phyloP scores from a whole-genome alignment of 2,888 invertebrate genomes.

The Brassicogethes aeneus region DNA sequence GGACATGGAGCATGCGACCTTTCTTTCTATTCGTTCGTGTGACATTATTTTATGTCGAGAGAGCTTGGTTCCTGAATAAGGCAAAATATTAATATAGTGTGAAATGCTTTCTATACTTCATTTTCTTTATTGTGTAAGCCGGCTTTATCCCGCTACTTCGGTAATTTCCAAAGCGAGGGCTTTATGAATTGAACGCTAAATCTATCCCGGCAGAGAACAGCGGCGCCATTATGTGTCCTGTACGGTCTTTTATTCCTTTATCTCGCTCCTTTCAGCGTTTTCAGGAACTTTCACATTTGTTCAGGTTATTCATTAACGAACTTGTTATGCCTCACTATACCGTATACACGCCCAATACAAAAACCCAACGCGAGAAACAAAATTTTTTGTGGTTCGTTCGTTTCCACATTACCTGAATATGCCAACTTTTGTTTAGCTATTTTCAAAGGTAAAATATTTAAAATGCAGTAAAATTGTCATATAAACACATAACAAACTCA shows the following conservation, averaged over 20 bases:
- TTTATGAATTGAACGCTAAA: slow-evolving; percentile 31
- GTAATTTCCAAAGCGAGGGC: slow-evolving; percentile 31
- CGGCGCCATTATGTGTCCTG: slow-evolving; percentile 34
- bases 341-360: too few relatives aligned
- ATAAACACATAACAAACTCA: too few relatives aligned
- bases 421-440: too few relatives aligned
- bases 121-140: slow-evolving; percentile 18
- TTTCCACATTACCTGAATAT: too few relatives aligned
- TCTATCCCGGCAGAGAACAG: slow-evolving; percentile 32
- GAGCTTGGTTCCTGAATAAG: not conserved
- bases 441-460: too few relatives aligned
- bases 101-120: slow-evolving; percentile 3
- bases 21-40: too few relatives aligned
- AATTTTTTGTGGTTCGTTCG: too few relatives aligned
- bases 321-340: slow-evolving; percentile 21
- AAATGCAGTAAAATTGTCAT: too few relatives aligned
- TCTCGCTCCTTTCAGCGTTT: slow-evolving; percentile 40
- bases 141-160: slow-evolving; percentile 31
- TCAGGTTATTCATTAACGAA: slow-evolving; percentile 41
- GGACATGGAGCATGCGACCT: too few relatives aligned
- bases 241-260: slow-evolving; percentile 40
- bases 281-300: slow-evolving; percentile 39
- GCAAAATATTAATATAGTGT: slow-evolving; percentile 1
- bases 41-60: not conserved
- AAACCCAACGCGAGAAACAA: too few relatives aligned